Evolutionary conservation across 2,888 invertebrate species (phyloP), one percentile per base, ranked within the genome.

Genomic region (Metallyticus violacea): DNA sequence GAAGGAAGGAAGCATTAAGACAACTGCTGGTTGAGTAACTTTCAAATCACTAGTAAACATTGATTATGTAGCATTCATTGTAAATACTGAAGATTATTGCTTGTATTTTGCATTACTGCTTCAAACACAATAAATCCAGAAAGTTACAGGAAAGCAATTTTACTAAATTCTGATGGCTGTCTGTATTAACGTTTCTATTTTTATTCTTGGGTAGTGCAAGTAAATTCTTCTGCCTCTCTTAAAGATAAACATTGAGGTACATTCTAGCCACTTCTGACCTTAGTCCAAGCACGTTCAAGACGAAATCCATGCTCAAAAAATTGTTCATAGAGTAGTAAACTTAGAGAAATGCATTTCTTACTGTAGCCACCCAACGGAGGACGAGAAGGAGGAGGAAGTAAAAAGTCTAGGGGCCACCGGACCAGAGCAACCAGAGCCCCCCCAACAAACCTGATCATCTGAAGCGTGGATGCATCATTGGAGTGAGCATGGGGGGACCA

Each of bases 401-500:
- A 29, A 26, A 28, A 40, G 76, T 27, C 76, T 83, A 88, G 85
- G 88, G 92, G 91, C 93, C 93, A 90, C 93, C 92, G 90, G 94
- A 93, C 93, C 94, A 93, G 88, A 94, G 92, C 91, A 93, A 93
- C 91, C 93, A 93, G 92, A 93, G 92, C 91, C 92, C 93, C 92
- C 92, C 92, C 91, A 91, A 91, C 88, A 93, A 92, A 91, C 94
- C 94, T 93, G 95, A 95, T 96, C 97, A 97, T 94, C 97, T 96
- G 94, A 95, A 97, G 92, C 97, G 95, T 89, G 97, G 97, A 93
- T 96, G 96, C 96, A 97, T 96, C 94, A 95, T 94, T 88, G 93
- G 94, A 89, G 94, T 92, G 90, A 93, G 91, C 91, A 93, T 92
- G 88, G 92, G 92, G 89, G 91, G 92, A 89, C 93, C 93, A 87